Base-by-base conservation (phyloP, 2,113 vertebrate species). In the Saimiri boliviensis region DNA sequence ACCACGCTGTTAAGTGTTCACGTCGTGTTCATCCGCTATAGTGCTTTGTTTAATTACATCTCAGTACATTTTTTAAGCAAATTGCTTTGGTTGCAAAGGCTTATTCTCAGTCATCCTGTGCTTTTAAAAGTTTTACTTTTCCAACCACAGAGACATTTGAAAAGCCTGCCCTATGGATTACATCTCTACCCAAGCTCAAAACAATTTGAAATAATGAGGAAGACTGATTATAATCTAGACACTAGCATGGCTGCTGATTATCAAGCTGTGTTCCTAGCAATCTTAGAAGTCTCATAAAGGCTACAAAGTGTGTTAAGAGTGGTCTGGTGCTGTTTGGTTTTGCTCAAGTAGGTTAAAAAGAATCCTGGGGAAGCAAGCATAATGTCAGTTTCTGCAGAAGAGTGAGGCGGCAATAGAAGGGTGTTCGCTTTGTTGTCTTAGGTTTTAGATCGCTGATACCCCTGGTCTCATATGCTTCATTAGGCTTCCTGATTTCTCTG, bases 301-400 rank as follows among this genome's bases (percentile, higher is more conserved):
- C 79, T 92, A 68, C 88, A 88, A 94, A 25, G 47, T 85, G 37
- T 49, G 63, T 91, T 73, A 93, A 98, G 89, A 96, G 76, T 96
- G 96, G 83, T 96, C 98, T 97, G 88, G 97, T 98, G 83, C 95
- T 98, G 94, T 97, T 98, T 89, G 98, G 92, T 99, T 99, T 98
- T 98, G 97, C 96, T 98, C 77, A 98, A 97, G 97, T 97, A 98
- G 95, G 86, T 94, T 97, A 95, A 98, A 96, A 96, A 98, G 97
- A 98, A 97, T 96, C 97, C 19, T 30, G 84, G 96, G 93, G 98
- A 98, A 95, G 93, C 84, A 94, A 96, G 92, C 77, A 19, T 97
- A 92, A 68, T 98, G 97, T 97, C 98, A 97, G 96, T 95, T 97
- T 98, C 96, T 97, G 98, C 98, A 97, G 98, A 97, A 98, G 96